Conservation (phyloP, 2,797 vertebrate genomes). For the Argentina silus region DNA sequence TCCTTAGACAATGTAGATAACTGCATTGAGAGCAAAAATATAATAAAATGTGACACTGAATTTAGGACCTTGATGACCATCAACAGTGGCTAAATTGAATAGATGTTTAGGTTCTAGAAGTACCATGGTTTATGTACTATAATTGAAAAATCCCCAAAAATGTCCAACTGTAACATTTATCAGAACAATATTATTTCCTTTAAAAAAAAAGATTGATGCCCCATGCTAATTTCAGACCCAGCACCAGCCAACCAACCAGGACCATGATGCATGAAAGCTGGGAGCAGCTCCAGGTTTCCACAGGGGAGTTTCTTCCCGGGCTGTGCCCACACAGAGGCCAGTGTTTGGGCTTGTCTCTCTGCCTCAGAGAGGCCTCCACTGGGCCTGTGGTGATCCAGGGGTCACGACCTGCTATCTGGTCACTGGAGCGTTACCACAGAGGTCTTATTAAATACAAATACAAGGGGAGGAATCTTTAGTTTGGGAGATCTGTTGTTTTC, state of each 20-base stretch:
- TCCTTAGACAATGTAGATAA: too few relatives aligned
- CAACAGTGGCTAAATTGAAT: too few relatives aligned
- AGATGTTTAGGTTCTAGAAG: too few relatives aligned
- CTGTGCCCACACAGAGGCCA: background rate
- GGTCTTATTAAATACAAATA: slow-evolving; percentile 26
- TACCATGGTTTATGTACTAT: too few relatives aligned
- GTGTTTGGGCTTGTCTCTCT: background rate
- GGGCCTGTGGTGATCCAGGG: background rate
- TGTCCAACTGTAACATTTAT: too few relatives aligned
- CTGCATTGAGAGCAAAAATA: too few relatives aligned
- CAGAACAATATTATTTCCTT: too few relatives aligned
- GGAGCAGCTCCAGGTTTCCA: slow-evolving; percentile 38
- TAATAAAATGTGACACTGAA: too few relatives aligned
- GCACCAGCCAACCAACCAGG: background rate
- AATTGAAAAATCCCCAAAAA: too few relatives aligned
- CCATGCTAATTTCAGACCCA: background rate
- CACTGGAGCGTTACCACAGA: slow-evolving; percentile 22
- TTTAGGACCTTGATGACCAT: too few relatives aligned
- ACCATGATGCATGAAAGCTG: slow-evolving; percentile 12
- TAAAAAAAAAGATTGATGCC: too few relatives aligned
- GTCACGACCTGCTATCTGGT: slow-evolving; percentile 10
- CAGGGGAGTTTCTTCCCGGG: background rate
- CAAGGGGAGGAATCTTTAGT: slow-evolving; percentile 13
- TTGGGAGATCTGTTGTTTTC: background rate
- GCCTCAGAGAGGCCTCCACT: slow-evolving; percentile 13